Conservation (phyloP, 2,113 vertebrate species). For the Scomber scombrus region DNA sequence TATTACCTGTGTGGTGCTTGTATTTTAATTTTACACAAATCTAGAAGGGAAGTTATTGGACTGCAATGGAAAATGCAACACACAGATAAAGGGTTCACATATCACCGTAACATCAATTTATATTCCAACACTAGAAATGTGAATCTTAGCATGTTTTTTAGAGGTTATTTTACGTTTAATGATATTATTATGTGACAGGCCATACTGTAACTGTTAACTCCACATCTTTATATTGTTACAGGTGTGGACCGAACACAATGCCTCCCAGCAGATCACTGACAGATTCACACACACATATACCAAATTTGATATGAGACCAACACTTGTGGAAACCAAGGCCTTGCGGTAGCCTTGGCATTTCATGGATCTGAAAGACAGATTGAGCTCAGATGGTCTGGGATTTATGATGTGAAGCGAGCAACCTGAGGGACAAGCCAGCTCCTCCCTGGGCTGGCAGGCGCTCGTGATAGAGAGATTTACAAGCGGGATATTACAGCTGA, state of each 20-base stretch:
- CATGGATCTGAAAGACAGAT: slow-evolving; percentile 64
- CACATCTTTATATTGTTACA: slow-evolving; percentile 23
- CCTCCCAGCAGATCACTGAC: slow-evolving; percentile 8
- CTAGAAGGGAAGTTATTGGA: too few relatives aligned
- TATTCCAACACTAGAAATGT: too few relatives aligned
- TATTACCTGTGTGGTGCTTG: neutral
- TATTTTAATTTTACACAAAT: neutral
- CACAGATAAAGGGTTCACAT: too few relatives aligned
- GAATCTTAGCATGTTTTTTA: neutral
- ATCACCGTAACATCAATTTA: too few relatives aligned
- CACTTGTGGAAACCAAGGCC: slow-evolving; percentile 48
- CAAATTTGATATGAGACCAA: slow-evolving; percentile 51
- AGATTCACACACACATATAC: neutral
- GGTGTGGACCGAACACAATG: slow-evolving; percentile 26
- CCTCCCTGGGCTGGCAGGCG: slow-evolving; percentile 49
- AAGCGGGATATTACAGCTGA: slow-evolving; percentile 59
- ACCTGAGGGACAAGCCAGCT: slow-evolving; percentile 68
- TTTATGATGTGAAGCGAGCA: slow-evolving; percentile 65
- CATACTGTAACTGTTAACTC: neutral
- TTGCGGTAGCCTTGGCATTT: slow-evolving; percentile 71
- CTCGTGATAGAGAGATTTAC: slow-evolving; percentile 66
- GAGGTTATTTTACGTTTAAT: neutral
- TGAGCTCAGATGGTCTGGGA: slow-evolving; percentile 67
- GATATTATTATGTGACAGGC: neutral
- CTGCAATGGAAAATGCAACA: too few relatives aligned